Conservation (phyloP, 2,113 vertebrate genomes). For the Rhabdornis inornatus region DNA sequence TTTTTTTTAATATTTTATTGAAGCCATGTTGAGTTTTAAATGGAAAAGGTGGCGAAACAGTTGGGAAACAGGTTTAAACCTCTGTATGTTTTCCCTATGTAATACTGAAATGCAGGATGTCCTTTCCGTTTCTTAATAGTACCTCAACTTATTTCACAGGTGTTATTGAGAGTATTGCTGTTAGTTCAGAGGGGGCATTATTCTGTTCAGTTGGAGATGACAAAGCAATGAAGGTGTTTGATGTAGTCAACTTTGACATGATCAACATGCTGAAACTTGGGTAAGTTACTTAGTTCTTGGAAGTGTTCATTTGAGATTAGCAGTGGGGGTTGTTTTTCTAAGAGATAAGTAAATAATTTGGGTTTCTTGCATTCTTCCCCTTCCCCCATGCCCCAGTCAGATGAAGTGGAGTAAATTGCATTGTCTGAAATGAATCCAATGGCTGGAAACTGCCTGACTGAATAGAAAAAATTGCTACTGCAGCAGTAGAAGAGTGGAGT, state of each 20-base stretch:
- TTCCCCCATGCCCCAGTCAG: not conserved
- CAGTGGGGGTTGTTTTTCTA: not conserved
- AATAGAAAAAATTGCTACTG: not conserved
- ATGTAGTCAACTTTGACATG: conserved; percentile 99
- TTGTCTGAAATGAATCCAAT: not conserved
- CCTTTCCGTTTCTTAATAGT: not conserved
- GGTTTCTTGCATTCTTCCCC: not conserved
- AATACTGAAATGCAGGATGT: not conserved
- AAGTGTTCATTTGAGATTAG: not conserved
- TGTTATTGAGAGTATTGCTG: conserved; percentile 89
- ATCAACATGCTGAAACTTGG: conserved; percentile 98
- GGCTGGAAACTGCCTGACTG: not conserved
- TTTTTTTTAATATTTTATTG: not conserved
- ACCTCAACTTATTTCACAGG: conserved; percentile 71
- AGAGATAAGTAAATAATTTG: not conserved
- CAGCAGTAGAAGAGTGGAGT: not conserved
- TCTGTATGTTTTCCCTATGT: not conserved
- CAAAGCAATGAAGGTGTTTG: conserved; percentile 98
- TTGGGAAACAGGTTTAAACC: not conserved
- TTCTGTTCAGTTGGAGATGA: conserved; percentile 95
- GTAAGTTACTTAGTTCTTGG: conserved; percentile 71
- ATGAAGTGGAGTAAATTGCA: not conserved
- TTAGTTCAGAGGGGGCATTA: conserved; percentile 91
- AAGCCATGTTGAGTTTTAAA: not conserved
- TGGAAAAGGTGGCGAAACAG: not conserved